Evolutionary conservation across 2,113 vertebrate genomes (phyloP), one percentile per base, ranked within the genome.

Genomic region (Acrocephalus arundinaceus): DNA sequence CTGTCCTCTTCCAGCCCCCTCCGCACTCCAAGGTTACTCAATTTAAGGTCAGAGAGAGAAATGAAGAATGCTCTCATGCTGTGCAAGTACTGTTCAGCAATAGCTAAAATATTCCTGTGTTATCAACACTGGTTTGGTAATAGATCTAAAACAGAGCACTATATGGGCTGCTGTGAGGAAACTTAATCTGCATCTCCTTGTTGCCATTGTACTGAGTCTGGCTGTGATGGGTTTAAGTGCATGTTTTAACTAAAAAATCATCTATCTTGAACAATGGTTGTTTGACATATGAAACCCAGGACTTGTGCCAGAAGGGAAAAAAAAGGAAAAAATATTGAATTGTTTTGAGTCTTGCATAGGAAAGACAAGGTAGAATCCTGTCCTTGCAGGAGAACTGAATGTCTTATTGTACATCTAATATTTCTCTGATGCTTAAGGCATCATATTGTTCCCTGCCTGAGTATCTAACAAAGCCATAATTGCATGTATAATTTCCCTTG

Each of bases 11-110:
- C 31, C 21, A 73, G 6, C 7, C 21, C 22, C 46, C 52, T n/a
- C 3, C 20, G 33, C 19, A 11, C 37, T 20, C 70, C 28, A 39
- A n/a, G 23, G 19, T 31, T 52, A 24, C 20, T 46, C 23, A 14
- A 0, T 24, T 9, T 3, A 7, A 15, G 13, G 19, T 59, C 45
- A 59, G 46, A 46, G 15, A 0, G 1, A 46, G 70, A 82, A 67
- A 46, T 2, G 6, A 27, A 39, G 23, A 75, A 17, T 1, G 1
- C 11, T 16, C 27, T n/a, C 15, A 14, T 67, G 52, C 19, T 52
- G 52, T n/a, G 15, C 27, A 24, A 66, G 15, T 20, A n/a, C 31
- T 52, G 28, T 11, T 24, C 68, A 52, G 37, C 23, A 30, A 18
- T 7, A 39, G 14, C 46, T 46, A 54, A 46, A 89, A 68, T 39